Evolutionary conservation across 1,140 invertebrate genomes (phyloP), one percentile per base, ranked within the genome.

Genomic region (Bombyx mori): DNA sequence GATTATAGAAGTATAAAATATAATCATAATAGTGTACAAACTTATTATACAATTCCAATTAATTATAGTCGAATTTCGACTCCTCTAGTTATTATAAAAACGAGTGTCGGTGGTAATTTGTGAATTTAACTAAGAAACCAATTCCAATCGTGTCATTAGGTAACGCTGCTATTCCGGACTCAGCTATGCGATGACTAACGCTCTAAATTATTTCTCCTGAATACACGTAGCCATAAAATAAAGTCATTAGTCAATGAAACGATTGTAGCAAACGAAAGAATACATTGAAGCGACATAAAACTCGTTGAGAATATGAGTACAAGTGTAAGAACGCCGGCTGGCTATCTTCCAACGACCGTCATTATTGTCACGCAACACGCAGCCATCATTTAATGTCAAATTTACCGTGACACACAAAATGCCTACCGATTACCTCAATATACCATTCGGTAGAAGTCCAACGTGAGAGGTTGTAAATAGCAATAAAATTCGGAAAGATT

Each of bases 351-450:
- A 82, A 62, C 65, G 69, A 68, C 67, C 66, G 68, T 77, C 72
- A 76, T 81, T 73, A 75, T 66, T 70, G 76, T 79, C 76, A 76
- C 65, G 68, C 67, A 71, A 77, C 75, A 77, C 70, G 68, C 71
- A 69, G 74, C 68, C 70, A 78, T 79, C 72, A 74, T 79, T 79
- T 71, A 74, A 66, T 68, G 70, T 77, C 74, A 77, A 77, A 76
- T 78, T 73, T 65, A 66, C 72, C 59, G 62, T 75, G 63, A 60
- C 64, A 61, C 65, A 65, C 58, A 64, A 73, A 71, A 69, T 70
- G 66, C 59, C 57, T 56, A 57, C 61, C 60, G 57, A 53, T 55
- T 60, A 65, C 44, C 47, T 45, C 61, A 60, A 63, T 65, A 65
- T 57, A 65, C 54, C 61, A 54, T 64, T 64, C 58, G 43, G 56